phyloP scores from a whole-genome alignment of 2,888 invertebrate species.

The Caenorhabditis sp. region DNA sequence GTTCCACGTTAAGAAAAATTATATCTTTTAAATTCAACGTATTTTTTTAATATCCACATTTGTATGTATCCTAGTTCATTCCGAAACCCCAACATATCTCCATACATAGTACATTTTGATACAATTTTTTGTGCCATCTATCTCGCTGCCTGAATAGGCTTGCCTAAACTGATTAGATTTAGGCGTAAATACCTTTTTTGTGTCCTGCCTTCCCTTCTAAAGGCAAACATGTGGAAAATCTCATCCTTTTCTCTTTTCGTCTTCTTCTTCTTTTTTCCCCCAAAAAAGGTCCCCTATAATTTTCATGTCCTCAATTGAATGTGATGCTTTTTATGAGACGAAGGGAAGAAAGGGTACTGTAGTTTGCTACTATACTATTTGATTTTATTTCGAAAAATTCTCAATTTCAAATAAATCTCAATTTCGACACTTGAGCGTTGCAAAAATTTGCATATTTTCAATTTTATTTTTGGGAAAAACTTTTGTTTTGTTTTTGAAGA shows the following conservation, averaged over 20 bases:
- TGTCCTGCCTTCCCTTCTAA: neutral
- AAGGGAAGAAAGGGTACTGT: neutral
- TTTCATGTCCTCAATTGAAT: neutral
- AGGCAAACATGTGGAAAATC: neutral
- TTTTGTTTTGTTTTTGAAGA: neutral
- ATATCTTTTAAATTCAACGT: too few relatives aligned
- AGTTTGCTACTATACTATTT: too few relatives aligned
- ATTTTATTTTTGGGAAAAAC: neutral
- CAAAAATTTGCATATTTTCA: neutral
- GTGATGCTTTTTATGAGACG: neutral
- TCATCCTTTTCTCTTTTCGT: neutral
- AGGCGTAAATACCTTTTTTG: neutral
- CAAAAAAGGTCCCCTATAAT: neutral
- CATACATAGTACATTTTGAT: too few relatives aligned
- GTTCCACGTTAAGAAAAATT: too few relatives aligned
- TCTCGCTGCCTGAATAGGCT: neutral
- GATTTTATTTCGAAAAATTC: too few relatives aligned
- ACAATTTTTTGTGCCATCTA: neutral
- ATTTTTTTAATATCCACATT: too few relatives aligned
- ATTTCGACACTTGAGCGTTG: neutral
- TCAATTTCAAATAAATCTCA: neutral
- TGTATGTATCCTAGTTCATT: too few relatives aligned
- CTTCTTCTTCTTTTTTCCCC: neutral
- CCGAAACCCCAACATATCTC: too few relatives aligned
- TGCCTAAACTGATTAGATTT: neutral